Evolutionary conservation across 2,888 invertebrate genomes (phyloP).

Genomic region (Plebejus argus): DNA sequence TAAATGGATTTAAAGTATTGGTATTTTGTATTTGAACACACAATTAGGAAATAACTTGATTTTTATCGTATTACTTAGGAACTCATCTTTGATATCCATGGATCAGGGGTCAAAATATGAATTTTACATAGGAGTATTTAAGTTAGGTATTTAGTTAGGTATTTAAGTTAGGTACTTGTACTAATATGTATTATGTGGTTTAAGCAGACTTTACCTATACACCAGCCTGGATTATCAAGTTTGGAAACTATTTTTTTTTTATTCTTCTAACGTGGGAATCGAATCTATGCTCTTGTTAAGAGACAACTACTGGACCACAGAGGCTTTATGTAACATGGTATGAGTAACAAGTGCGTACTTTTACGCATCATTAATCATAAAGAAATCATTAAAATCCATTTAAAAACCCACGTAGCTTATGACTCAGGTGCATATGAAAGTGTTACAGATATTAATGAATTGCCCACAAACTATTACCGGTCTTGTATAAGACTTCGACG

Average conservation of each 20-base stretch:
- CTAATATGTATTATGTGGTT: no score
- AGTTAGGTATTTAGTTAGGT: no score
- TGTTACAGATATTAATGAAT: constrained; percentile 3
- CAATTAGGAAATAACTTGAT: not conserved
- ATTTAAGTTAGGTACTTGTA: no score
- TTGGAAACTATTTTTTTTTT: not conserved
- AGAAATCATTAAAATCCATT: constrained; percentile 26
- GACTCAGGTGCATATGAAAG: not conserved
- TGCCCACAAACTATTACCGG: not conserved
- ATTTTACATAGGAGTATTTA: not conserved
- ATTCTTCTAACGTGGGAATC: not conserved
- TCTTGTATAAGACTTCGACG: not conserved
- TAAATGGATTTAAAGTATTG: not conserved
- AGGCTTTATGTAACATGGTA: not conserved
- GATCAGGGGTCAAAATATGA: no score
- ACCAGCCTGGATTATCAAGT: not conserved
- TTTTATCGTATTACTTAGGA: not conserved
- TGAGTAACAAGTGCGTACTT: constrained; percentile 1
- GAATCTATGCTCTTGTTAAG: not conserved
- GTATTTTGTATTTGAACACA: not conserved
- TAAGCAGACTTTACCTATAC: no score
- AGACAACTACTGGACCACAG: not conserved
- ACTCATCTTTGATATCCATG: no score
- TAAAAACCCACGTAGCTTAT: constrained; percentile 11
- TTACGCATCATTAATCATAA: constrained; percentile 25